Percentiles rank a stretch among this genome's conserved stretches.
Conservation (phyloP, 1,140 invertebrate genomes). For the Parapsyche elsis region DNA sequence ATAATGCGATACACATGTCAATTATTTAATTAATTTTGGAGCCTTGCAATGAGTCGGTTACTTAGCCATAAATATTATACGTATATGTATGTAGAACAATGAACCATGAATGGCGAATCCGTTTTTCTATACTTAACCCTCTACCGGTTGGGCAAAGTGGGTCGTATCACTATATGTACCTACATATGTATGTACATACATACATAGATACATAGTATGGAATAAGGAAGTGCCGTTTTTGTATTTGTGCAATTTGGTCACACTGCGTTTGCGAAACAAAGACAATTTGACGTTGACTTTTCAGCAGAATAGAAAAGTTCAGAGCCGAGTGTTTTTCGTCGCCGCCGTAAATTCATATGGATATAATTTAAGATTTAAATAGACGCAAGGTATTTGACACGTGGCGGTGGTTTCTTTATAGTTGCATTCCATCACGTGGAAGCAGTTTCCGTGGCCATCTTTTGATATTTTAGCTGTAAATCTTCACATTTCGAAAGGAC, state of each 20-base stretch:
- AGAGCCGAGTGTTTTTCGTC: not conserved
- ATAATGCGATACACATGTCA: no score
- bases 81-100: conserved; percentile 25
- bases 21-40: no score
- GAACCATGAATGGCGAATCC: conserved; percentile 17
- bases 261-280: not conserved
- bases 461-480: conserved; percentile 17
- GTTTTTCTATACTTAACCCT: not conserved
- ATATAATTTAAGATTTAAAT: conserved; percentile 26
- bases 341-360: not conserved
- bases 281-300: not conserved
- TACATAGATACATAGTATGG: not conserved
- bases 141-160: no score
- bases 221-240: conserved; percentile 30
- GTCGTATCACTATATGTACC: not conserved
- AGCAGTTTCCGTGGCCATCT: not conserved
- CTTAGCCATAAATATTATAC: not conserved
- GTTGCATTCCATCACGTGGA: conserved; percentile 18
- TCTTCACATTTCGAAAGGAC: conserved; percentile 11
- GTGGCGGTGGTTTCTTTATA: not conserved
- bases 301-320: not conserved
- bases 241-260: conserved; percentile 2
- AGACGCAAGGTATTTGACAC: conserved; percentile 21
- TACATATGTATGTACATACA: not conserved
- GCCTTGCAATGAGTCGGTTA: no score